Evolutionary conservation across 92 coral and sea anemone species (phyloP), one percentile per base, ranked within the genome.

Genomic region (Phenganax subtilis): DNA sequence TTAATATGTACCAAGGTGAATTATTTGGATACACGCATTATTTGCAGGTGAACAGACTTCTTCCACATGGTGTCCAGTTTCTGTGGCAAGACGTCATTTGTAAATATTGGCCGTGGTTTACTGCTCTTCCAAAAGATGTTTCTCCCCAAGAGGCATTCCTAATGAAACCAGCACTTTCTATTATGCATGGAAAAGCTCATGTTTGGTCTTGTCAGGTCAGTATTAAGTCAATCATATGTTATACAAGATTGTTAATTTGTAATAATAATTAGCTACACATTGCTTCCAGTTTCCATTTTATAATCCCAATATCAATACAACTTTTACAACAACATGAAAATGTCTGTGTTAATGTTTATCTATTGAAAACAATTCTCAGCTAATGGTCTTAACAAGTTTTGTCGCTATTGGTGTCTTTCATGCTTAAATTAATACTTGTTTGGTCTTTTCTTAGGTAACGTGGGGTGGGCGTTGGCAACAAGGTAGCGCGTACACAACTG

Each of bases 191-290:
- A 27, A 69, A 69, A 69, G 75, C 75, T 8, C 75, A 69, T 72
- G n/a, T 72, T 72, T 72, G 77, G 77, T 72, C 77, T 17, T 72
- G 59, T 72, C 77, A 72, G 77, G 77, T 72, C 44, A 72, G 27
- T 70, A 27, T n/a, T 70, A 37, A 37, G 47, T 37, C 3, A 37
- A 37, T 37, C 47, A 37, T 37, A 37, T 37, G 47, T 37, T 37
- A 37, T 37, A 37, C 47, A 37, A 37, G 47, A 37, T 37, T 37
- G 47, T 2, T 37, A 37, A 37, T 37, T 37, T 37, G 3, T 37
- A 37, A 37, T 37, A 37, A 1, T 37, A 37, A 37, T 37, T 37
- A 37, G 47, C 47, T 37, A 37, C 47, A 37, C 47, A 37, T 37
- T 37, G 47, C 47, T 37, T 37, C 47, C 2, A 5, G 47, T 37